These are phyloP conservation scores for Aphidius colemani DNA, from an alignment of 2,888 invertebrate genomes.

Conservation along the genomic window DNA sequence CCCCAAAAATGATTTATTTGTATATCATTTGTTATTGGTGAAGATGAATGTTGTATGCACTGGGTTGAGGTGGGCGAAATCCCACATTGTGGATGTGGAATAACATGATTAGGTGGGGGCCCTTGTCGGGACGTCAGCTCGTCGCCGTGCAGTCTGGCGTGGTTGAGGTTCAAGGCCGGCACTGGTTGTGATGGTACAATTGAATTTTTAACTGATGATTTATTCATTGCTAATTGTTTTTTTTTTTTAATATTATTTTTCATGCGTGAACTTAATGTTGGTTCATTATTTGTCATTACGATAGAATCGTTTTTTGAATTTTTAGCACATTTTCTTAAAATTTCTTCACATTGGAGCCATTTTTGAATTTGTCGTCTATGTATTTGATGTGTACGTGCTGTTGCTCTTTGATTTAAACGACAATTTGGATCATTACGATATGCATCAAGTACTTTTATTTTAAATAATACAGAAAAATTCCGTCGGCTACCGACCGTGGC, in stretches of 20 bases:
- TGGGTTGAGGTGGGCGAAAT: conserved; percentile 62
- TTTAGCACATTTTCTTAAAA: conserved; percentile 73
- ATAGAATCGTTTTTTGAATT: conserved; percentile 35
- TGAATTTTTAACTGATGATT: conserved; percentile 27
- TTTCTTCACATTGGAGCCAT: conserved; percentile 86
- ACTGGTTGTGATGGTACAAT: conserved; percentile 39
- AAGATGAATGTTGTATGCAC: conserved; percentile 52
- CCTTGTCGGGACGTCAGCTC: conserved; percentile 46
- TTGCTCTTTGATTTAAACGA: conserved; percentile 87
- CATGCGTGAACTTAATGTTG: background rate
- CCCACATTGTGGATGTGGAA: conserved; percentile 25
- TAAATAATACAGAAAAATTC: conserved; percentile 88
- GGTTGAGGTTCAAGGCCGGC: conserved; percentile 62
- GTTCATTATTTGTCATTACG: conserved; percentile 14
- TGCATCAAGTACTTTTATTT: conserved; percentile 85
- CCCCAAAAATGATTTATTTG: conserved; percentile 26
- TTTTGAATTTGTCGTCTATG: conserved; percentile 90
- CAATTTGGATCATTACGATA: conserved; percentile 85
- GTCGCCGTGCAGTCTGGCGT: conserved; percentile 61
- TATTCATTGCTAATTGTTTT: conserved; percentile 22
- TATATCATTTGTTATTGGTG: conserved; percentile 22
- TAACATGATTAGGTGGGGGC: conserved; percentile 43
- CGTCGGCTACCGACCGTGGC: conserved; percentile 77
- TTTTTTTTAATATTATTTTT: conserved; percentile 25
- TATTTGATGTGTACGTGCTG: conserved; percentile 86